Evolutionary conservation across 2,113 vertebrate species (phyloP).

Genomic region (Tyto alba): DNA sequence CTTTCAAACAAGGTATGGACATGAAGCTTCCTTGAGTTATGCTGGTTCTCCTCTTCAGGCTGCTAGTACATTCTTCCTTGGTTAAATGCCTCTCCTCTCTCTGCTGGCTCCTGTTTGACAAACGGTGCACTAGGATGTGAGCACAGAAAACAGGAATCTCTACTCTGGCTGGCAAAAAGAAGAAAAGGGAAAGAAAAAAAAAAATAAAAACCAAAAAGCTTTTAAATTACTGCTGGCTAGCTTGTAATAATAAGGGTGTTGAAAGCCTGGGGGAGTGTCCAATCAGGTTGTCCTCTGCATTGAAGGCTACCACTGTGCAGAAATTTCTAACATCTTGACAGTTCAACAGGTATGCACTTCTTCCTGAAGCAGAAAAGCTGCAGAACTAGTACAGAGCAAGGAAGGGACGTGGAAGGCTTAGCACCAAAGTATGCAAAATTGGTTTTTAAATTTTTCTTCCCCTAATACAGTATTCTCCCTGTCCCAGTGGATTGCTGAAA

Average conservation of each 20-base stretch:
- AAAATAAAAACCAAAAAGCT: rapidly evolving
- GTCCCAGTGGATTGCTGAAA: neutral
- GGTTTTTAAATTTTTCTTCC: neutral
- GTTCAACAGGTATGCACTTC: neutral
- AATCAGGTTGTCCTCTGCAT: neutral
- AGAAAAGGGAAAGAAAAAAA: neutral
- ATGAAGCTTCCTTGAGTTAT: neutral
- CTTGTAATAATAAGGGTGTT: neutral
- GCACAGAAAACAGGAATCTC: neutral
- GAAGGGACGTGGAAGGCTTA: neutral
- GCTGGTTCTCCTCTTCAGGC: neutral
- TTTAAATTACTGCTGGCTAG: neutral
- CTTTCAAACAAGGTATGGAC: neutral
- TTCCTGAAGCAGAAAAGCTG: neutral
- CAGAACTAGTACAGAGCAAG: neutral
- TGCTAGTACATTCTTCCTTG: neutral
- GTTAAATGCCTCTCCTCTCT: neutral
- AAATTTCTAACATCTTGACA: neutral
- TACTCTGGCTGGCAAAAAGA: neutral
- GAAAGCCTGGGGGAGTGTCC: neutral
- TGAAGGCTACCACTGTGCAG: neutral
- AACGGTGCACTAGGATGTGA: neutral
- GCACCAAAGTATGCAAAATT: neutral
- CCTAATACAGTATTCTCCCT: neutral
- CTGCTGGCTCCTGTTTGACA: neutral